Evolutionary conservation across 2,113 vertebrate genomes (phyloP).

Genomic region (Arvicanthis niloticus): DNA sequence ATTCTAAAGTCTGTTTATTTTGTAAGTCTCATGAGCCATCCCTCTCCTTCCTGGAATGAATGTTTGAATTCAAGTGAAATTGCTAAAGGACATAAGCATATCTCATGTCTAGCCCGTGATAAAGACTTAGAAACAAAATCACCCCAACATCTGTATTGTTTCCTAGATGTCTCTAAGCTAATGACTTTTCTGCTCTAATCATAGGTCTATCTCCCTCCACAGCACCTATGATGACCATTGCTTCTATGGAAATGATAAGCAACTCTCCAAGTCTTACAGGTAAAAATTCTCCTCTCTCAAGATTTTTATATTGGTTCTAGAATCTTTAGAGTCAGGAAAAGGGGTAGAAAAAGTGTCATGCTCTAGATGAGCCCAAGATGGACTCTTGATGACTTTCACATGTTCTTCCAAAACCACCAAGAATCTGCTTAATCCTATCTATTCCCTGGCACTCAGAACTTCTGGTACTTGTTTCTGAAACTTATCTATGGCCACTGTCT

Average conservation of each 20-base stretch:
- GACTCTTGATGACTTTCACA: not conserved
- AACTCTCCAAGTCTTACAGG: not conserved
- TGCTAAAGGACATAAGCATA: not conserved
- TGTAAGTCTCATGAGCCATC: not conserved
- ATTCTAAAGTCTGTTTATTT: not conserved
- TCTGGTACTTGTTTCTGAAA: not conserved
- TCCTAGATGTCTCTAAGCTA: conserved; percentile 27
- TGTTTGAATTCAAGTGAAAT: not conserved
- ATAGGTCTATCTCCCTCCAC: conserved; percentile 38
- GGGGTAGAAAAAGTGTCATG: not conserved
- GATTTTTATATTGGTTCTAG: not conserved
- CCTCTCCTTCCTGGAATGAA: not conserved
- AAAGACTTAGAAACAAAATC: not conserved
- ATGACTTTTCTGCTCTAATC: conserved; percentile 67
- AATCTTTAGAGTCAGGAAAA: not conserved
- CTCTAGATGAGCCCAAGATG: not conserved
- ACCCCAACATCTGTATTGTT: not conserved
- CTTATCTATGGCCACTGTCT: not conserved
- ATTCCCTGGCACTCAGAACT: not conserved
- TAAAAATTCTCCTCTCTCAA: not conserved
- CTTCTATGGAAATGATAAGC: conserved; percentile 11
- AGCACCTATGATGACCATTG: conserved; percentile 65
- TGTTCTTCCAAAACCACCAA: not conserved
- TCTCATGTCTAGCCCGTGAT: not conserved
- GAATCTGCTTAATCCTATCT: not conserved